These are phyloP conservation scores for Lucilia sericata DNA, from an alignment of 1,140 invertebrate species.

Conservation along the genomic window DNA sequence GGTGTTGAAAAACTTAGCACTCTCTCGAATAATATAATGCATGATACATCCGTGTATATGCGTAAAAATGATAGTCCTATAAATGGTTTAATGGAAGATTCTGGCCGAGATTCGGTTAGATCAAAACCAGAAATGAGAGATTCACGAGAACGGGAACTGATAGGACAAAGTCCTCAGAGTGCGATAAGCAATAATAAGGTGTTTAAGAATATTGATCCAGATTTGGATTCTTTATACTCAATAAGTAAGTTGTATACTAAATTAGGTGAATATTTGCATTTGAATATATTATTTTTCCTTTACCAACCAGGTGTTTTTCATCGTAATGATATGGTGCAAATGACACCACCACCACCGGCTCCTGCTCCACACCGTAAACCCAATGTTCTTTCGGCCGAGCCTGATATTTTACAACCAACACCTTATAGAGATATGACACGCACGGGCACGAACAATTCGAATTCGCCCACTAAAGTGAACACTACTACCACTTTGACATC, in stretches of 20 bases:
- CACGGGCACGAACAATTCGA: slow-evolving; percentile 25
- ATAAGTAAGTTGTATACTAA: slow-evolving; percentile 57
- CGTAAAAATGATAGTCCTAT: slow-evolving; percentile 48
- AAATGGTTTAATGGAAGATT: slow-evolving; percentile 45
- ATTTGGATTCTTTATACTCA: slow-evolving; percentile 65
- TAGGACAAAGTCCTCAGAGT: slow-evolving; percentile 63
- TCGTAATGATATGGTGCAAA: slow-evolving; percentile 65
- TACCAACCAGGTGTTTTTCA: slow-evolving; percentile 60
- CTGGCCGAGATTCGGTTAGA: slow-evolving; percentile 45
- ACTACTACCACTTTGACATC: slow-evolving; percentile 32
- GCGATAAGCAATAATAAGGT: slow-evolving; percentile 63
- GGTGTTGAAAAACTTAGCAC: slow-evolving; percentile 39
- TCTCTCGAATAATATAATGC: slow-evolving; percentile 45
- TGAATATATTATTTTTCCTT: not conserved
- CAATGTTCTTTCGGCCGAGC: slow-evolving; percentile 48
- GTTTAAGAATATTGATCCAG: slow-evolving; percentile 67
- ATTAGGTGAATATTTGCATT: not conserved
- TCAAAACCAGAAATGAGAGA: slow-evolving; percentile 43
- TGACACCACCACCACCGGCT: slow-evolving; percentile 66
- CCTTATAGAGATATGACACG: slow-evolving; percentile 44
- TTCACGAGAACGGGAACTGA: slow-evolving; percentile 51
- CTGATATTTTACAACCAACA: slow-evolving; percentile 45
- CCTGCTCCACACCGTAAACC: slow-evolving; percentile 65
- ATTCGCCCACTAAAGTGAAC: slow-evolving; percentile 34
- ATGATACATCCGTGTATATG: slow-evolving; percentile 39